Percentiles rank a stretch among this genome's conserved stretches.
phyloP scores from a whole-genome alignment of 2,888 invertebrate species.

The Hylaea fasciaria region DNA sequence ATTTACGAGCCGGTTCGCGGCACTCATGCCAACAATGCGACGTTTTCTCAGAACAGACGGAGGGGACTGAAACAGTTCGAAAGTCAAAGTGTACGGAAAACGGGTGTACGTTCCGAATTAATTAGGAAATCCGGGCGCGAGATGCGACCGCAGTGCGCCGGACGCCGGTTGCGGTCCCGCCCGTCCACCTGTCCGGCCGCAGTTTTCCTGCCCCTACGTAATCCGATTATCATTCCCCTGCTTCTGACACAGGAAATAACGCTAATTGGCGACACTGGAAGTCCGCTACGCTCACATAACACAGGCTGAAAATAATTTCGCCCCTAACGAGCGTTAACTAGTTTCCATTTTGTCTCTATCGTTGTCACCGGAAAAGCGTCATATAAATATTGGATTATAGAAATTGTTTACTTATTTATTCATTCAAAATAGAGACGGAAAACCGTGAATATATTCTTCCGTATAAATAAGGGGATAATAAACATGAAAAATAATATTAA shows the following conservation, averaged over 20 bases:
- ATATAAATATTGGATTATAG: slow-evolving; percentile 36
- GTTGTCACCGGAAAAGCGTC: slow-evolving; percentile 21
- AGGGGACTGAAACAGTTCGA: slow-evolving; percentile 35
- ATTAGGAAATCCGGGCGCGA: slow-evolving; percentile 68
- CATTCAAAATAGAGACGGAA: slow-evolving; percentile 27
- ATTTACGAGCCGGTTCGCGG: slow-evolving; percentile 47
- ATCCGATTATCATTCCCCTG: slow-evolving; percentile 67
- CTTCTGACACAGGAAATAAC: slow-evolving; percentile 56
- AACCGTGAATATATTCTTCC: slow-evolving; percentile 35
- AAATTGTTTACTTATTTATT: slow-evolving; percentile 39
- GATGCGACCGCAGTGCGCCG: slow-evolving; percentile 58
- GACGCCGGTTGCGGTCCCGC: slow-evolving; percentile 42
- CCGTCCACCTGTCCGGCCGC: slow-evolving; percentile 65
- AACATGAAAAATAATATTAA: slow-evolving; percentile 43
- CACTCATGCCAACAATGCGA: slow-evolving; percentile 26
- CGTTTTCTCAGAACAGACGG: slow-evolving; percentile 32
- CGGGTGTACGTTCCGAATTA: slow-evolving; percentile 64
- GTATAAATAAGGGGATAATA: slow-evolving; percentile 42
- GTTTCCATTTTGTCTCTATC: slow-evolving; percentile 17
- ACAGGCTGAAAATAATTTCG: slow-evolving; percentile 20
- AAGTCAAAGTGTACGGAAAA: slow-evolving; percentile 48
- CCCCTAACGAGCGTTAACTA: slow-evolving; percentile 31
- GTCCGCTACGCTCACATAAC: slow-evolving; percentile 38
- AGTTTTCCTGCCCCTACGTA: slow-evolving; percentile 54
- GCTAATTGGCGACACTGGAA: slow-evolving; percentile 49